A percentile compares a stretch with the other conserved stretches of the same genome.
phyloP scores from a whole-genome alignment of 2,888 invertebrate genomes.

The Mythimna ferrago region DNA sequence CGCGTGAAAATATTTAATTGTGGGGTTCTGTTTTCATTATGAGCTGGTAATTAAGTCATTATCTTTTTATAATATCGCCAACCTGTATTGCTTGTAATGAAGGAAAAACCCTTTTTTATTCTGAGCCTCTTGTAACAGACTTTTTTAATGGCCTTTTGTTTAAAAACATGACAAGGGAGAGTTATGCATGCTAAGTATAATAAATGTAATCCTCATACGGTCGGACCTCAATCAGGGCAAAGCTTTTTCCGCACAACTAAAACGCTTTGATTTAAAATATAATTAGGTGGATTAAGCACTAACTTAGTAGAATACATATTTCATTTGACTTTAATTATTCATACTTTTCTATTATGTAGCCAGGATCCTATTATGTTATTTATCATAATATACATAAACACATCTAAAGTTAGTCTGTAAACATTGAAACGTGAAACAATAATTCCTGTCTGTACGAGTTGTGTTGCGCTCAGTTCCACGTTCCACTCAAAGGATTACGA shows the following conservation, averaged over 20 bases:
- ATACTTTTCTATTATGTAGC: neutral
- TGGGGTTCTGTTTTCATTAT: constrained; percentile 39
- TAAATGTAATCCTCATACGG: constrained; percentile 69
- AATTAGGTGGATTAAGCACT: constrained; percentile 61
- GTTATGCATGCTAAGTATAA: constrained; percentile 55
- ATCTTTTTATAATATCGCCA: constrained; percentile 28
- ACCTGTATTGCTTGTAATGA: constrained; percentile 8
- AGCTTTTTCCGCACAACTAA: constrained; percentile 65
- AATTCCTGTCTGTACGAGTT: constrained; percentile 17
- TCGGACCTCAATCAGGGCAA: constrained; percentile 76
- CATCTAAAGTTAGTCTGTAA: constrained; percentile 13
- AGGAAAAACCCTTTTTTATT: constrained; percentile 23
- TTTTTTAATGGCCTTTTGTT: constrained; percentile 27
- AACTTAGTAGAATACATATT: constrained; percentile 14
- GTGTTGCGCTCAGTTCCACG: constrained; percentile 43
- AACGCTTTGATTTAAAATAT: constrained; percentile 63
- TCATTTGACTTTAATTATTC: neutral
- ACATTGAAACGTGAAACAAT: constrained; percentile 24
- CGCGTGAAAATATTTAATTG: constrained; percentile 43
- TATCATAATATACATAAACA: neutral
- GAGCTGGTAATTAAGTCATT: constrained; percentile 42
- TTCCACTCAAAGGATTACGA: constrained; percentile 61
- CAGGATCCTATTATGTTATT: constrained; percentile 1
- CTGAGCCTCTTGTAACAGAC: constrained; percentile 7
- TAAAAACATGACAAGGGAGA: constrained; percentile 62